Conservation (phyloP, 1,140 invertebrate genomes). For the Megalonaias nervosa region DNA sequence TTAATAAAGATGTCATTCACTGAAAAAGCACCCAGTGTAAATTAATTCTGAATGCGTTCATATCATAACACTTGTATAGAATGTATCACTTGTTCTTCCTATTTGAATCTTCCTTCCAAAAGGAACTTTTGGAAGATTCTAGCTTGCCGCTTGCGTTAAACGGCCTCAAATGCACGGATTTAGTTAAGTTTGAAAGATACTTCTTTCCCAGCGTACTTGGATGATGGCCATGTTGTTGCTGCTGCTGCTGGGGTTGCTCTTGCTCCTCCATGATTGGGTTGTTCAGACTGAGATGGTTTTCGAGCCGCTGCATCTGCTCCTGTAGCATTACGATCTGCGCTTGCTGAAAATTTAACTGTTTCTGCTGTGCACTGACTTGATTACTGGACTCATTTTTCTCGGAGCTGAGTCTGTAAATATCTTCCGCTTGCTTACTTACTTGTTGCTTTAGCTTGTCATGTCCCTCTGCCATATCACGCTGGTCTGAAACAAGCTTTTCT, state of each 20-base stretch:
- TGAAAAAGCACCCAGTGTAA: no score
- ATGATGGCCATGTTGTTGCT: conserved; percentile 15
- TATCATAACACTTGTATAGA: no score
- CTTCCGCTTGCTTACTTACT: conserved; percentile 32
- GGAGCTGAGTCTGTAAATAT: conserved; percentile 33
- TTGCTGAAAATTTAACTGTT: conserved; percentile 48
- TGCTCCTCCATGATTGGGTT: conserved; percentile 24
- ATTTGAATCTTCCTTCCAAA: conserved; percentile 33
- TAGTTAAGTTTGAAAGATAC: conserved; percentile 22
- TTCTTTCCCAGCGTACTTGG: conserved; percentile 19
- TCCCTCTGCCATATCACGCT: conserved; percentile 40
- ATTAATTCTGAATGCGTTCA: no score
- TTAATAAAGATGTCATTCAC: no score
- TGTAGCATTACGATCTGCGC: conserved; percentile 46
- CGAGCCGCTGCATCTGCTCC: conserved; percentile 44
- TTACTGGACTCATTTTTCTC: conserved; percentile 42
- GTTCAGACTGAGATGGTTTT: conserved; percentile 15
- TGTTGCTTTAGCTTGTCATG: conserved; percentile 41
- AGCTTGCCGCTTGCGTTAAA: conserved; percentile 44
- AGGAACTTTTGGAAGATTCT: conserved; percentile 47
- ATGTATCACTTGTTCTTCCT: conserved; percentile 9
- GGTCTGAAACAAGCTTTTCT: conserved; percentile 41
- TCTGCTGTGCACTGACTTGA: conserved; percentile 39
- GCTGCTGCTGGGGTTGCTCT: conserved; percentile 11
- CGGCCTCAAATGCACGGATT: conserved; percentile 31